These are phyloP conservation scores for Trichomalopsis sarcophagae DNA, from an alignment of 1,140 invertebrate species.

Conservation along the genomic window DNA sequence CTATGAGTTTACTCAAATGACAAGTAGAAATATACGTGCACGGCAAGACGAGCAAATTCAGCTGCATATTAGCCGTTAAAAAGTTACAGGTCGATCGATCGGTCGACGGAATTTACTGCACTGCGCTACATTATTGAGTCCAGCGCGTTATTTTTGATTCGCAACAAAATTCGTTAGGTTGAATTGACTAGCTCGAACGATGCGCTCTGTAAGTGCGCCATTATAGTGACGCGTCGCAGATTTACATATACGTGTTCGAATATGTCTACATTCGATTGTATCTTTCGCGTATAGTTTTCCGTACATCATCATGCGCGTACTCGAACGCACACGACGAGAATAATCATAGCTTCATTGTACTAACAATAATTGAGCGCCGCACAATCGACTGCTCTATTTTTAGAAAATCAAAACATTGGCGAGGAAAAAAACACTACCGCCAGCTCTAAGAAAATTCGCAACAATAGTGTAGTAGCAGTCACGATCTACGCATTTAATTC, in stretches of 20 bases:
- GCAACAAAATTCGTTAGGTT: background rate
- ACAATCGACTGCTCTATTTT: background rate
- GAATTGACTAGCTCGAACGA: background rate
- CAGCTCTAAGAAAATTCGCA: no score
- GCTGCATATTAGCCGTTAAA: background rate
- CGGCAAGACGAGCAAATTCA: background rate
- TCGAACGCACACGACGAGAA: background rate
- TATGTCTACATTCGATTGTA: no score
- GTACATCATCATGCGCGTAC: no score
- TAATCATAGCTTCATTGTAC: background rate
- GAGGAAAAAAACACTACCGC: background rate
- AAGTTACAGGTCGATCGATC: background rate
- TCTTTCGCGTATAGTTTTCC: no score
- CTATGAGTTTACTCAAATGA: background rate
- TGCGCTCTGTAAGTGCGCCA: background rate
- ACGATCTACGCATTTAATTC: background rate
- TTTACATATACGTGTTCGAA: no score
- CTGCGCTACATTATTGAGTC: background rate
- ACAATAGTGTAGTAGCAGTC: no score
- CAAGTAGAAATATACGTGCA: background rate
- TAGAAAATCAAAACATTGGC: background rate
- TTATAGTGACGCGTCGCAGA: no score
- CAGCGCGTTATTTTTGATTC: background rate
- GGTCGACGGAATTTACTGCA: background rate
- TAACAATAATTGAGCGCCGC: background rate